Percentiles rank a stretch among this genome's conserved stretches.
Evolutionary conservation across 1,140 invertebrate species (phyloP).

Genomic region (Sycophaga agraensis): DNA sequence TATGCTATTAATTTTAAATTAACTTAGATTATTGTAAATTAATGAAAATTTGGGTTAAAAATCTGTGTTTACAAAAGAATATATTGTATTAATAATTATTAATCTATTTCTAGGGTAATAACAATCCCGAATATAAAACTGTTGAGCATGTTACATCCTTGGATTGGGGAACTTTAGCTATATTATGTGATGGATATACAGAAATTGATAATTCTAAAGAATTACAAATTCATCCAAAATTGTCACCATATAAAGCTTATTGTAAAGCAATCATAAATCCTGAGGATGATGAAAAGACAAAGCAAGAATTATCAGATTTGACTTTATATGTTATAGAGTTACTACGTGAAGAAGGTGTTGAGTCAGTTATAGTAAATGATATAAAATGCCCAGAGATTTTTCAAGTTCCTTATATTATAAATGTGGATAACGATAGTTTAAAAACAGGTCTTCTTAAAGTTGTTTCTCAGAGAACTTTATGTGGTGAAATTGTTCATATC

Average conservation of each 20-base stretch:
- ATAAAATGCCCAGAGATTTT: conserved; percentile 45
- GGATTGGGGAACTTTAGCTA: conserved; percentile 62
- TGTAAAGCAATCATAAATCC: conserved; percentile 50
- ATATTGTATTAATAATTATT: too few species aligned
- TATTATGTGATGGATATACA: conserved; percentile 65
- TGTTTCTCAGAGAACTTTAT: conserved; percentile 72
- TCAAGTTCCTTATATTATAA: conserved; percentile 69
- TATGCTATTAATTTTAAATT: background rate
- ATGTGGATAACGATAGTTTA: conserved; percentile 66
- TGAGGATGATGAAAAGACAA: conserved; percentile 32
- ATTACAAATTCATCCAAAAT: conserved; percentile 68
- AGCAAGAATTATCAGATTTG: conserved; percentile 47
- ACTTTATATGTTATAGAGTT: conserved; percentile 52
- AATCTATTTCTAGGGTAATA: conserved; percentile 56
- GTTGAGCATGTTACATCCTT: conserved; percentile 61
- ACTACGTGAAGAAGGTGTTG: conserved; percentile 46
- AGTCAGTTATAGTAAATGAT: conserved; percentile 42
- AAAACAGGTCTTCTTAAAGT: conserved; percentile 72
- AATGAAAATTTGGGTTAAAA: background rate
- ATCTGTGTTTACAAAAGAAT: too few species aligned
- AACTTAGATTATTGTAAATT: background rate
- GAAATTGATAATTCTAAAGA: conserved; percentile 43
- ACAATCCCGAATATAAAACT: conserved; percentile 51
- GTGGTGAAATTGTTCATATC: conserved; percentile 59
- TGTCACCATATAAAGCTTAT: conserved; percentile 73